Base-by-base conservation (phyloP, 1,140 invertebrate genomes). In the Bombus turneri region DNA sequence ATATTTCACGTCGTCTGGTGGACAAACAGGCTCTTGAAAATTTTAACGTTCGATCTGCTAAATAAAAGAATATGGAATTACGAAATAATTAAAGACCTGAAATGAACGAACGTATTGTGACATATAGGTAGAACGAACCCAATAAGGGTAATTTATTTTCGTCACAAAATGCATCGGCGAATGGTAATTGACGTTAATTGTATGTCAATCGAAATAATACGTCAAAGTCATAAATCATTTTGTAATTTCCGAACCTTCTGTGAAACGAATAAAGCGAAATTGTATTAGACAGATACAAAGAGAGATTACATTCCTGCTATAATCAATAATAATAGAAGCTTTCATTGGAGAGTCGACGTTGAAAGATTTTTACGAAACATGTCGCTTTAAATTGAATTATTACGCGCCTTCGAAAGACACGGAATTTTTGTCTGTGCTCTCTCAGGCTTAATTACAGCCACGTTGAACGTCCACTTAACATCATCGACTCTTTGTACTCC, bases 391-490 rank as follows among this genome's bases (percentile, higher is more conserved):
- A 71, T 43, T 10, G 28, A 25, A 69, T 69, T 34, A 39, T 18
- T 37, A 37, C 62, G 6, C 41, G 4, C 13, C 13, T 25, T 62
- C 37, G 41, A 66, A 64, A 64, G 10, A 43, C 25, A 31, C 10
- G 34, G 39, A 31, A 69, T 84, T n/a, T 76, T 34, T 66, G 41
- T 79, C 8, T 4, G 28, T 10, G 34, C 39, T 59, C 47, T 69
- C 13, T 69, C 37, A 47, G 59, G 64, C 39, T 37, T 59, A 79
- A 79, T 84, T 78, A 22, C 47, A 18, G 18, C 18, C 75, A 47
- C 57, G 28, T 13, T 22, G 34, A 37, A 78, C 43, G 31, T 10
- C 22, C 75, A 79, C 43, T 84, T 79, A 84, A 71, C 76, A 79
- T 71, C 66, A 47, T 59, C 18, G 28, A 31, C 66, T 71, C 5